phyloP scores from a whole-genome alignment of 1,140 invertebrate species.

The Pseudobourletiella spinata region DNA sequence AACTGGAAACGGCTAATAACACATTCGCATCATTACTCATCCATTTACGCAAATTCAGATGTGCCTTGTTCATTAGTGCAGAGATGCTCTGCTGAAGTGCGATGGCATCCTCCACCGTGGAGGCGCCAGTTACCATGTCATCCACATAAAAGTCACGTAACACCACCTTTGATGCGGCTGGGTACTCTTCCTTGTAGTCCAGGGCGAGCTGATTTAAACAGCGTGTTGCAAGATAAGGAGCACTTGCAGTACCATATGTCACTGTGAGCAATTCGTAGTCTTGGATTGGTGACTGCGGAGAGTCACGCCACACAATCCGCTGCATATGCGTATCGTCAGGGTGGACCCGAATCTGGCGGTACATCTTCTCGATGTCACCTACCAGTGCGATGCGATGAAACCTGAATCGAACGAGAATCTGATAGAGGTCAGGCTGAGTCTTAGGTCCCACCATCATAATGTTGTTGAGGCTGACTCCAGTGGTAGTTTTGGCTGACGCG shows the following conservation, averaged over 20 bases:
- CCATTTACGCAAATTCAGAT: constrained; percentile 6
- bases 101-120: constrained; percentile 18
- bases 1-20: neutral
- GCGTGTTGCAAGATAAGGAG: constrained; percentile 38
- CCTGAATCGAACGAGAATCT: constrained; percentile 25
- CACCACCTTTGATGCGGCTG: neutral
- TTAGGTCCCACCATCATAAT: constrained; percentile 37
- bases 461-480: constrained; percentile 39
- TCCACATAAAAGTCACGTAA: neutral
- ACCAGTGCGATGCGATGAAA: constrained; percentile 21
- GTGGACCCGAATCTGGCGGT: constrained; percentile 18
- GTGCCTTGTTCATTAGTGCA: neutral
- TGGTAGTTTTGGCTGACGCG: constrained; percentile 34
- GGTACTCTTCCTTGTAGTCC: constrained; percentile 29
- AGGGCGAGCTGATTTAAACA: constrained; percentile 30
- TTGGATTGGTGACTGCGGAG: neutral
- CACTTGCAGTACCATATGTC: constrained; percentile 38
- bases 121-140: neutral
- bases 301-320: constrained; percentile 40
- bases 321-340: constrained; percentile 32
- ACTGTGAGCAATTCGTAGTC: constrained; percentile 16
- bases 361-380: constrained; percentile 37
- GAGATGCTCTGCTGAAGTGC: constrained; percentile 17
- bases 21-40: neutral
- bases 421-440: constrained; percentile 31